These are phyloP conservation scores for Hyperoodon ampullatus DNA, from an alignment of 2,113 vertebrate genomes.

Conservation along the genomic window DNA sequence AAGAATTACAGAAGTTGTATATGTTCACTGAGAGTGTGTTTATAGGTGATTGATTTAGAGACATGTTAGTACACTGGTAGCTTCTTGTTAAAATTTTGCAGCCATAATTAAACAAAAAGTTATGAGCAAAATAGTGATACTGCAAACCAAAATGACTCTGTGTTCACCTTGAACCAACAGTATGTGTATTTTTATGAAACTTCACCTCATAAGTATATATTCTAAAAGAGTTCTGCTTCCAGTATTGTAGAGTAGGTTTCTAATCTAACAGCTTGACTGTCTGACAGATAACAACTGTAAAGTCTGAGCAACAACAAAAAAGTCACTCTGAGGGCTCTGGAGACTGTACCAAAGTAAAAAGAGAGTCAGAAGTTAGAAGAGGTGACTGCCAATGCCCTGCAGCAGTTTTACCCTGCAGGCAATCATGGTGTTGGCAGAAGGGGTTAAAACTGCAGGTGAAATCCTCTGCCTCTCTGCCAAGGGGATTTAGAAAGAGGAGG, in stretches of 20 bases:
- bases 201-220: neutral
- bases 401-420: neutral
- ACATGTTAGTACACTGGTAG: neutral
- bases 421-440: neutral
- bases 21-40: neutral
- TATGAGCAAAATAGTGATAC: neutral
- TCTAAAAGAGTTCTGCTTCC: neutral
- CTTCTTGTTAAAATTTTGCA: neutral
- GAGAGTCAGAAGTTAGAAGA: neutral
- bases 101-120: slow-evolving; percentile 15
- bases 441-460: neutral
- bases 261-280: neutral
- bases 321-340: neutral
- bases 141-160: neutral
- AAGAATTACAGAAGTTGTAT: neutral
- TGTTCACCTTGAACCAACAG: neutral
- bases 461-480: neutral
- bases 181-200: neutral
- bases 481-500: neutral
- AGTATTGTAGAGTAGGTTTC: neutral
- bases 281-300: neutral
- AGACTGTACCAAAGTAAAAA: neutral
- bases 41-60: neutral
- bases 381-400: neutral
- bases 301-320: neutral